Evolutionary conservation across 2,888 invertebrate species (phyloP).

Genomic region (Villa cingulata): DNA sequence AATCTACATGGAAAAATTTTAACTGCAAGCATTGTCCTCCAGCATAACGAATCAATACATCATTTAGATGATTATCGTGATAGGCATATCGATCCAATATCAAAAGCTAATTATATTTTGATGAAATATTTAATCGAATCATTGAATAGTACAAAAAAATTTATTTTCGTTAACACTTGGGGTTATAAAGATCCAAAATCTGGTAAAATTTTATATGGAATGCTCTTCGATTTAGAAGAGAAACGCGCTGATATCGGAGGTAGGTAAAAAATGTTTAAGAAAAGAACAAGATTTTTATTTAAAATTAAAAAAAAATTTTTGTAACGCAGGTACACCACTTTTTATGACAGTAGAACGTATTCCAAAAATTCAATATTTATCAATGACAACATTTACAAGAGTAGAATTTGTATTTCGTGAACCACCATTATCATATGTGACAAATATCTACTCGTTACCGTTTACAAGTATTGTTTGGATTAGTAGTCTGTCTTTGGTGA

Average conservation of each 20-base stretch:
- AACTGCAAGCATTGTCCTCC: conserved; percentile 26
- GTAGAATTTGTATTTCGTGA: conserved; percentile 50
- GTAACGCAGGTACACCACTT: conserved; percentile 38
- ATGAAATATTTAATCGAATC: conserved; percentile 43
- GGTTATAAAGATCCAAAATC: conserved; percentile 42
- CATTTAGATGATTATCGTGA: conserved; percentile 37
- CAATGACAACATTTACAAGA: conserved; percentile 41
- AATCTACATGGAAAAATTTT: conserved; percentile 22
- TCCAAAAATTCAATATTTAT: conserved; percentile 40
- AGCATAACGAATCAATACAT: conserved; percentile 30
- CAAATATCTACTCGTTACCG: conserved; percentile 52
- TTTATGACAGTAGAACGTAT: conserved; percentile 29
- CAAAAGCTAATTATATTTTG: conserved; percentile 47
- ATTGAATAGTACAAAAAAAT: conserved; percentile 42
- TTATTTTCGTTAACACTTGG: conserved; percentile 43
- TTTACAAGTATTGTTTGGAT: conserved; percentile 51
- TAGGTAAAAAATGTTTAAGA: background rate
- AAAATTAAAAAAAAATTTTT: no score
- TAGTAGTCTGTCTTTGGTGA: conserved; percentile 40
- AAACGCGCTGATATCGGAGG: conserved; percentile 45
- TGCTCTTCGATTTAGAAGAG: conserved; percentile 45
- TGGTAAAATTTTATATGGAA: conserved; percentile 43
- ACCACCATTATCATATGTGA: conserved; percentile 49
- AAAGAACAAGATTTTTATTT: background rate
- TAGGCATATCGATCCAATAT: conserved; percentile 44